Conservation (phyloP, 2,888 invertebrate species). For the Mongoloraphidia duomilia region DNA sequence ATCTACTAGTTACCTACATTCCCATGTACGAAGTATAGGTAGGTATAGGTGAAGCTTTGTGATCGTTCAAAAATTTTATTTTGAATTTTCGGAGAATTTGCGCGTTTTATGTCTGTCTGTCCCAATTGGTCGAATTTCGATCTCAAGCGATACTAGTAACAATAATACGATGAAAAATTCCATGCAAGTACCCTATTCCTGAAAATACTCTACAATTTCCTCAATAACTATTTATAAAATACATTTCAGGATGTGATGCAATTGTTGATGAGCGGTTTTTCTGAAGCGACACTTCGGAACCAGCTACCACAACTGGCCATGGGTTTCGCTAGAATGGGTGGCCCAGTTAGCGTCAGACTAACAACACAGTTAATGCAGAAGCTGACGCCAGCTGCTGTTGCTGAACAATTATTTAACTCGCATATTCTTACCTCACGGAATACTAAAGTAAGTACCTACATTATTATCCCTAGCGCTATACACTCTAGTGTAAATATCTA, state of each 20-base stretch:
- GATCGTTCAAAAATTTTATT: background rate
- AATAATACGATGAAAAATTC: no score
- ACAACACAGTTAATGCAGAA: constrained; percentile 35
- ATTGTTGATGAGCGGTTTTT: constrained; percentile 23
- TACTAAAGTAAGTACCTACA: constrained; percentile 15
- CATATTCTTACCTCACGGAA: constrained; percentile 16
- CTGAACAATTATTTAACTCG: constrained; percentile 21
- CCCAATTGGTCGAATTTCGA: no score
- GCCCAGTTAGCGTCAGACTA: constrained; percentile 33
- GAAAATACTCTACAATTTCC: no score
- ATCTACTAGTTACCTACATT: no score
- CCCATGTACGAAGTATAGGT: no score
- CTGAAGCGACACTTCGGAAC: constrained; percentile 25
- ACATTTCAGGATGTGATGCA: constrained; percentile 8
- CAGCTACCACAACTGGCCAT: constrained; percentile 29
- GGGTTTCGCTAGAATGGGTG: constrained; percentile 32
- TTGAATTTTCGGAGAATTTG: no score
- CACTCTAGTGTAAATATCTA: no score
- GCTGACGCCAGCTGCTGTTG: constrained; percentile 35
- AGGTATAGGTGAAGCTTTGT: no score
- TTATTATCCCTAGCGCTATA: no score
- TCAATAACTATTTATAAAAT: background rate
- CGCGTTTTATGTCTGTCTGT: no score
- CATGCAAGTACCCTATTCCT: no score
- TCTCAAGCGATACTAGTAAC: no score